phyloP scores from a whole-genome alignment of 2,888 invertebrate genomes.

The Drosophila stalkeri region DNA sequence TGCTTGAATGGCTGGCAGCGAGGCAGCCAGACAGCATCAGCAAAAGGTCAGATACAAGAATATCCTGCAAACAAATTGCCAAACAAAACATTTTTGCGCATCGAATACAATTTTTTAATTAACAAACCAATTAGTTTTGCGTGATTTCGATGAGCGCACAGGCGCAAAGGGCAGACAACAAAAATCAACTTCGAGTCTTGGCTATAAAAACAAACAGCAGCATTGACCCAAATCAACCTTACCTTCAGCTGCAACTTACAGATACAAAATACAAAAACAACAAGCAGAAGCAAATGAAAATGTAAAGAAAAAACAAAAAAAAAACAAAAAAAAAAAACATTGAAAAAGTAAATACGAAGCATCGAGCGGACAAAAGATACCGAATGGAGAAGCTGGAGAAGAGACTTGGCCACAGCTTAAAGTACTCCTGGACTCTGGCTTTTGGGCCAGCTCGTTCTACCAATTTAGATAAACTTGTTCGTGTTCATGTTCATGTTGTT shows the following conservation, averaged over 20 bases:
- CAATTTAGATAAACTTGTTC: slow-evolving; percentile 80
- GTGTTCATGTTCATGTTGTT: slow-evolving; percentile 49
- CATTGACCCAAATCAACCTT: slow-evolving; percentile 77
- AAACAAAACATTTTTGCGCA: slow-evolving; percentile 41
- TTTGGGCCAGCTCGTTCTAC: slow-evolving; percentile 59
- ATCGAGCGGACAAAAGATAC: slow-evolving; percentile 5
- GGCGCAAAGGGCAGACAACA: slow-evolving; percentile 24
- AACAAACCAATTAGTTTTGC: slow-evolving; percentile 78
- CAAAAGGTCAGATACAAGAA: slow-evolving; percentile 16
- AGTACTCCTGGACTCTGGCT: slow-evolving; percentile 31
- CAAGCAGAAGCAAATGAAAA: background rate
- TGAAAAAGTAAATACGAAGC: slow-evolving; percentile 60
- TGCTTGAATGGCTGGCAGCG: background rate
- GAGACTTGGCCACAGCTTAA: slow-evolving; percentile 48
- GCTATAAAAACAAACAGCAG: slow-evolving; percentile 63
- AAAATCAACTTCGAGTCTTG: slow-evolving; percentile 46
- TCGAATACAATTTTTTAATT: slow-evolving; percentile 70
- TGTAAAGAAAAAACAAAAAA: slow-evolving; percentile 2
- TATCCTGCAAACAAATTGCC: slow-evolving; percentile 23
- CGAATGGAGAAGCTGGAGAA: background rate
- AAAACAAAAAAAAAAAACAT: slow-evolving; percentile 39
- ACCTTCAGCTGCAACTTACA: slow-evolving; percentile 52
- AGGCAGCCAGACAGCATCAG: slow-evolving; percentile 11
- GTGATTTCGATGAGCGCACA: slow-evolving; percentile 55
- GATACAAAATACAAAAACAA: slow-evolving; percentile 42